Base-by-base conservation (phyloP, 2,113 vertebrate genomes). In the Xiphophorus couchianus region DNA sequence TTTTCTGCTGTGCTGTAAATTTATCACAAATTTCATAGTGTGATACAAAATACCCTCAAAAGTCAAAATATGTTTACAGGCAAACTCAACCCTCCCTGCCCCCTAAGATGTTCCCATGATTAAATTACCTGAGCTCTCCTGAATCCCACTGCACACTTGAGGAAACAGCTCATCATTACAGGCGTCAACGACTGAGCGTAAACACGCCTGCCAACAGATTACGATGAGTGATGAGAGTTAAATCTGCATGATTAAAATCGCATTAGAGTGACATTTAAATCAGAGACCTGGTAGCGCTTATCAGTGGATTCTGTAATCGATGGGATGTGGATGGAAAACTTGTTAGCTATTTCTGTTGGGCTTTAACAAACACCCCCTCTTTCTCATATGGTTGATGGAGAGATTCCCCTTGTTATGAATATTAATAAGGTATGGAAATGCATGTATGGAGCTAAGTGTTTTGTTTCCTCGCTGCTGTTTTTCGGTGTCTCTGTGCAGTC, bases 391-490 rank as follows among this genome's bases (percentile, higher is more conserved):
- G 64, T 42, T 65, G 48, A 69, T 58, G 48, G 0, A 37, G 69
- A 64, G 80, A 89, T 74, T 86, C 86, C 84, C 17, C 88, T 74
- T 37, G 64, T 0, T 88, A 79, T 93, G 87, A 89, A 93, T 93
- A 93, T 89, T 89, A 82, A 86, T 30, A 35, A n/a, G 33, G 17
- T 75, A 90, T 92, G 87, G 80, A 83, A 88, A 90, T 93, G 71
- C 3, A 42, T 74, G 51, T 15, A 31, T 80, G 70, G 29, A 74
- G 86, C 76, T 78, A 73, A 65, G 70, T 73, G 78, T 82, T 81
- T 35, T 29, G 65, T 80, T 87, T 83, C 35, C 65, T 80, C 37
- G 4, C 19, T 77, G 66, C 71, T 86, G 71, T 84, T 82, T n/a
- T 63, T 67, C 17, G 15, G 62, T 2, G 69, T 74, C 76, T 84